Conservation (phyloP, 2,797 vertebrate genomes). For the Natrix natrix region DNA sequence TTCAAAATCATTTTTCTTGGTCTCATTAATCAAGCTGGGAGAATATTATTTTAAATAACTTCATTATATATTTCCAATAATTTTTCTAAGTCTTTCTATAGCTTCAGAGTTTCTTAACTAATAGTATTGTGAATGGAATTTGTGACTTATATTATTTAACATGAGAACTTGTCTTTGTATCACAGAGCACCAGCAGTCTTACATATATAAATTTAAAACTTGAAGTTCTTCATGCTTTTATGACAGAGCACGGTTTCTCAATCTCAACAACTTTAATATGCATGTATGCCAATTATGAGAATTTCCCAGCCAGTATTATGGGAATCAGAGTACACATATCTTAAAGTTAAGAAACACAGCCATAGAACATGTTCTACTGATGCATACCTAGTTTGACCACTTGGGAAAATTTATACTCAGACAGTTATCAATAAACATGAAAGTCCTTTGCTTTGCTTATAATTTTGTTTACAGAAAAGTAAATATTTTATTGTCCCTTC, state of each 20-base stretch:
- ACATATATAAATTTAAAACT: neutral
- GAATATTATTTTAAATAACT: neutral
- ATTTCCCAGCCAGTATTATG: neutral
- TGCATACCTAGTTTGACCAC: neutral
- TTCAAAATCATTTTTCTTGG: neutral
- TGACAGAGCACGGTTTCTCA: neutral
- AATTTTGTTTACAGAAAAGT: neutral
- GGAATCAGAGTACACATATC: neutral
- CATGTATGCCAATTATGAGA: neutral
- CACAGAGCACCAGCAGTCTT: neutral
- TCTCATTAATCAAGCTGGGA: neutral
- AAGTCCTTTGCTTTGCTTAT: neutral
- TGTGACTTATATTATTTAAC: neutral
- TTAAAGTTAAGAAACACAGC: neutral
- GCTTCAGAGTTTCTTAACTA: neutral
- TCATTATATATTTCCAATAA: neutral
- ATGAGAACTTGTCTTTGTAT: neutral
- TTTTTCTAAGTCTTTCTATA: neutral
- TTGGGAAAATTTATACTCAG: neutral
- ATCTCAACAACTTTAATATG: neutral
- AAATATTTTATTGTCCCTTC: neutral
- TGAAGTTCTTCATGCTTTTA: neutral
- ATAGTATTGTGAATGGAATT: neutral
- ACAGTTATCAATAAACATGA: neutral
- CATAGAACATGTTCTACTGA: neutral